Percentiles rank a stretch among this genome's conserved stretches.
phyloP scores from a whole-genome alignment of 2,888 invertebrate genomes.

The Hypsopygia costalis region DNA sequence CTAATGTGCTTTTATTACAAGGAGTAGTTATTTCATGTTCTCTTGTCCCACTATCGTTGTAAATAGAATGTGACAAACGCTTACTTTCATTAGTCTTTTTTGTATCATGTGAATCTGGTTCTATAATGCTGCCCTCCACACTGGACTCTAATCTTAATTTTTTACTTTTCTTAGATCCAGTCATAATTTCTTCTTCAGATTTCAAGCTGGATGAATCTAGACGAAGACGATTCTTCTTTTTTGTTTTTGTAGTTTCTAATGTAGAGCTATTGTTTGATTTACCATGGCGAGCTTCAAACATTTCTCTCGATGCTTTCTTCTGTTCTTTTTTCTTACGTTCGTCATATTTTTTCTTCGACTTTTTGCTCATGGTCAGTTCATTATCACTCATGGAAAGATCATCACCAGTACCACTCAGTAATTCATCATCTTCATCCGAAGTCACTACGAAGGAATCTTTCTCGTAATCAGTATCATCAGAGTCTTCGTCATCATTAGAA shows the following conservation, averaged over 20 bases:
- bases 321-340: constrained; percentile 62
- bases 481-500: constrained; percentile 62
- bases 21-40: constrained; percentile 57
- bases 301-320: constrained; percentile 66
- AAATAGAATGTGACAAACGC: constrained; percentile 37
- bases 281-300: constrained; percentile 64
- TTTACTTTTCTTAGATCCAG: constrained; percentile 42
- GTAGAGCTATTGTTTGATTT: constrained; percentile 28
- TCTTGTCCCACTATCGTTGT: constrained; percentile 33
- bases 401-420: constrained; percentile 65
- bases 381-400: constrained; percentile 65
- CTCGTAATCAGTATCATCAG: constrained; percentile 67
- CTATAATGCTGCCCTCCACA: constrained; percentile 28
- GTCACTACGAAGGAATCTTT: constrained; percentile 79
- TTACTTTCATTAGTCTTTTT: constrained; percentile 35
- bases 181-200: constrained; percentile 35
- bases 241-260: constrained; percentile 21
- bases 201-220: constrained; percentile 43
- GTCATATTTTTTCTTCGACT: constrained; percentile 67
- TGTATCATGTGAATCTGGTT: constrained; percentile 23
- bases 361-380: constrained; percentile 60
- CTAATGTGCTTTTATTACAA: constrained; percentile 27
- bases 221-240: constrained; percentile 37
- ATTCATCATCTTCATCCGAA: constrained; percentile 62
- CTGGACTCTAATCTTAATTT: constrained; percentile 56